These are phyloP conservation scores for Ostrea denselamellosa DNA, from an alignment of 1,140 invertebrate species.

Conservation along the genomic window DNA sequence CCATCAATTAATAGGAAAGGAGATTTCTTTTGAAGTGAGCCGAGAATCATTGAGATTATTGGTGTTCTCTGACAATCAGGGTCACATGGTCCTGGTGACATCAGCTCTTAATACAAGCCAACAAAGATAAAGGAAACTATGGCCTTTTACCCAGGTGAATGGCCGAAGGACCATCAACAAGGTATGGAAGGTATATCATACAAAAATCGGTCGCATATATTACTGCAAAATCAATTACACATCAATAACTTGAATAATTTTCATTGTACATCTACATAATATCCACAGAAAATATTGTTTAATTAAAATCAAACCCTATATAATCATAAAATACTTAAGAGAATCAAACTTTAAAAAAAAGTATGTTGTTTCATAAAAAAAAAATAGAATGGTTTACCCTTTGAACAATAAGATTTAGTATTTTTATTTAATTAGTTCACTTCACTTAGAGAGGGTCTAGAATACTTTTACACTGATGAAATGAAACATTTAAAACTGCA, in stretches of 20 bases:
- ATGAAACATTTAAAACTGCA: not conserved
- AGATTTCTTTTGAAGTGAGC: not conserved
- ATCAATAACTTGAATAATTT: not conserved
- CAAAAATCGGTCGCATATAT: not conserved
- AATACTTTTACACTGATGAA: not conserved
- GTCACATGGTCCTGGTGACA: conserved; percentile 18
- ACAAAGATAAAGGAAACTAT: not conserved
- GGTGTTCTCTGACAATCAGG: not conserved
- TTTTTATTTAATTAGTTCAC: too few species aligned
- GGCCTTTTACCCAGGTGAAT: conserved; percentile 15
- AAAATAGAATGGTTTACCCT: too few species aligned
- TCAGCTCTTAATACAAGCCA: not conserved
- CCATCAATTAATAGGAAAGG: not conserved
- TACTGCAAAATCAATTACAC: not conserved
- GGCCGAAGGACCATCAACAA: not conserved
- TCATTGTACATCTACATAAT: too few species aligned
- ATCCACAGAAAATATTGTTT: too few species aligned
- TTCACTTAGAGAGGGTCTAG: not conserved
- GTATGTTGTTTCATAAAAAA: too few species aligned
- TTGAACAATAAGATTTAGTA: too few species aligned
- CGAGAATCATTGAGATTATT: not conserved
- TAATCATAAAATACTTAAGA: too few species aligned
- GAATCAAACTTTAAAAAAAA: too few species aligned
- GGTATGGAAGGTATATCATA: not conserved
- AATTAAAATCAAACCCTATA: too few species aligned